Percentiles rank a stretch among this genome's conserved stretches.
phyloP scores from a whole-genome alignment of 1,140 invertebrate species.

The Drosophila pachea region DNA sequence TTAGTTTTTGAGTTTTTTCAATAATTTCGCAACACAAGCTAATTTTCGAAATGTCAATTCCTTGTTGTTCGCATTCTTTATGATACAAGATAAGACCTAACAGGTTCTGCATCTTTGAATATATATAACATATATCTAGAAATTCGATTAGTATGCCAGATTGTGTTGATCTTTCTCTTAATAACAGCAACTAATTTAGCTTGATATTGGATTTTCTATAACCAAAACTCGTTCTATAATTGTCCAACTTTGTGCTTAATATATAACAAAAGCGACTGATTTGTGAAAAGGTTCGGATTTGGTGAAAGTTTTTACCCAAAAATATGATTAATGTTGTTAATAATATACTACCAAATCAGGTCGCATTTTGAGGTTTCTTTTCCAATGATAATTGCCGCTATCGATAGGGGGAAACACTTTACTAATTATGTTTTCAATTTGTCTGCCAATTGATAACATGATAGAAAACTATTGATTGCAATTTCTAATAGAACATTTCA shows the following conservation, averaged over 20 bases:
- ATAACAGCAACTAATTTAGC: background rate
- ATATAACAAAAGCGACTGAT: conserved; percentile 10
- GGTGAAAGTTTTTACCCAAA: conserved; percentile 18
- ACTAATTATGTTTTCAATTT: too few relatives aligned
- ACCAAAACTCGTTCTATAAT: conserved; percentile 5
- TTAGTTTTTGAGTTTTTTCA: background rate
- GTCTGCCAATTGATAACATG: too few relatives aligned
- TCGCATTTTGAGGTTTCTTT: conserved; percentile 2
- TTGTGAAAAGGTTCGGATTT: conserved; percentile 7
- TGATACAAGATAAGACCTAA: background rate
- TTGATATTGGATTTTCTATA: background rate
- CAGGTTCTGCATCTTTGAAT: background rate
- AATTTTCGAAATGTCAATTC: conserved; percentile 32
- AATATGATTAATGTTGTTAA: conserved; percentile 37
- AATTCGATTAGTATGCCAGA: background rate
- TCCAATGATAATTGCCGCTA: too few relatives aligned
- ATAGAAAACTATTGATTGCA: too few relatives aligned
- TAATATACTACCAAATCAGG: conserved; percentile 8
- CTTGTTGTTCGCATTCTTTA: background rate
- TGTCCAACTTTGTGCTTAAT: background rate
- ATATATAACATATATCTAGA: background rate
- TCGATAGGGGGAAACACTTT: too few relatives aligned
- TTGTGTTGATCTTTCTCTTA: background rate
- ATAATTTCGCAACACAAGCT: conserved; percentile 9
- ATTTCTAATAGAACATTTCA: too few relatives aligned